A percentile compares a stretch with the other conserved stretches of the same genome.
phyloP scores from a whole-genome alignment of 2,888 invertebrate species.

The Limenitis camilla region DNA sequence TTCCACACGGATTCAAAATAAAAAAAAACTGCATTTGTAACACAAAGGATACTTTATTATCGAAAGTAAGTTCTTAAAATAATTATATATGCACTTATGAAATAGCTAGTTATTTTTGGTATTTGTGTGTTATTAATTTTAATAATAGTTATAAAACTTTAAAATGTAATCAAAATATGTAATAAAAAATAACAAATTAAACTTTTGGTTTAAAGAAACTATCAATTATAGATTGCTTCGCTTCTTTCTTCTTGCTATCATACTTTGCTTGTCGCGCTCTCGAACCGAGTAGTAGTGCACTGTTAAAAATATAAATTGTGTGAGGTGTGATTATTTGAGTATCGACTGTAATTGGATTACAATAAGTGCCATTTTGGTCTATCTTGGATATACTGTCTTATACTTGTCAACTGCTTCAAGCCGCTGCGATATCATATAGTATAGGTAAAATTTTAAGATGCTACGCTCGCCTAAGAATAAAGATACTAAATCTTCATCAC shows the following conservation, averaged over 20 bases:
- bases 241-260: slow-evolving; percentile 17
- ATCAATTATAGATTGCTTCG: slow-evolving; percentile 17
- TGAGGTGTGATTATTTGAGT: no score
- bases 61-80: slow-evolving; percentile 10
- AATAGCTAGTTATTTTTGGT: slow-evolving; percentile 18
- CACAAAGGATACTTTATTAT: neutral
- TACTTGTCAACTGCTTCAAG: no score
- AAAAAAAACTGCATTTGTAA: neutral
- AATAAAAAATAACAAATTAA: slow-evolving; percentile 17
- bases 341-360: no score
- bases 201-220: slow-evolving; percentile 14
- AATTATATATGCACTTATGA: slow-evolving; percentile 14
- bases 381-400: no score
- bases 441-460: no score
- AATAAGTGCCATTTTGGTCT: no score
- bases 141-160: slow-evolving; percentile 15
- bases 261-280: no score
- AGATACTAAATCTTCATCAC: no score
- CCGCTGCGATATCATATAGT: no score
- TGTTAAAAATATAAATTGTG: no score
- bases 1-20: neutral
- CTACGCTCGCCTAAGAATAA: no score
- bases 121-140: slow-evolving; percentile 17
- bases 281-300: no score
- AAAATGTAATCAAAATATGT: slow-evolving; percentile 12